Percentiles rank a stretch among this genome's conserved stretches.
phyloP scores from a whole-genome alignment of 1,140 invertebrate species.

The Leptinotarsa texana region DNA sequence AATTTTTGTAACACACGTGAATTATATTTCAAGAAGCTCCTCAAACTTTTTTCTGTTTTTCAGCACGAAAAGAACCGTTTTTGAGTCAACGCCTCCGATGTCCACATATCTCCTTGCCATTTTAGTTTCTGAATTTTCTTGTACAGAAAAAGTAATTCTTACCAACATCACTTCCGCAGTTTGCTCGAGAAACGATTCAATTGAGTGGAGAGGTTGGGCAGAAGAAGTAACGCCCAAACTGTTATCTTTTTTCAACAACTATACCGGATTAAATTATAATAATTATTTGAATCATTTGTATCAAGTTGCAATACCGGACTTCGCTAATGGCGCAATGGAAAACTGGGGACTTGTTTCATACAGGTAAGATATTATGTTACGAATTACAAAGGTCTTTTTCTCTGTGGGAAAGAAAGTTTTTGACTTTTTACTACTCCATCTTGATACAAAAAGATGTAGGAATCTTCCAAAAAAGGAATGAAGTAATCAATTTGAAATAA shows the following conservation, averaged over 20 bases:
- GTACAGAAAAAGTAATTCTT: slow-evolving; percentile 50
- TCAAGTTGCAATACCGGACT: slow-evolving; percentile 82
- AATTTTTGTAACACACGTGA: too few relatives aligned
- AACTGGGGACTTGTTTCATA: slow-evolving; percentile 89
- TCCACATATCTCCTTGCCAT: slow-evolving; percentile 80
- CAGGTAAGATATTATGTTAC: slow-evolving; percentile 52
- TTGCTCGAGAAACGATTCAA: slow-evolving; percentile 30
- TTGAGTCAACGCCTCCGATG: slow-evolving; percentile 64
- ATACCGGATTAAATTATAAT: slow-evolving; percentile 32
- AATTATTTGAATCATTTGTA: slow-evolving; percentile 30
- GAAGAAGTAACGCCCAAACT: slow-evolving; percentile 27
- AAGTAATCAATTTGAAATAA: too few relatives aligned
- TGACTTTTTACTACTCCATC: too few relatives aligned
- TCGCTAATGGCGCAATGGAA: slow-evolving; percentile 93
- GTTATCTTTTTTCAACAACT: slow-evolving; percentile 29
- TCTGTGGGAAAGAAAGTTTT: too few relatives aligned
- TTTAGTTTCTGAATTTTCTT: slow-evolving; percentile 56
- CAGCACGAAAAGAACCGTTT: slow-evolving; percentile 59
- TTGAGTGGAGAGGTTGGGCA: slow-evolving; percentile 20
- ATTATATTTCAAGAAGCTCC: too few relatives aligned
- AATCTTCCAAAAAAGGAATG: too few relatives aligned
- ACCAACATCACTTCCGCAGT: slow-evolving; percentile 61
- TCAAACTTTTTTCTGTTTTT: background rate
- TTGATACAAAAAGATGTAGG: too few relatives aligned
- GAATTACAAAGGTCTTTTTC: background rate